Percentiles rank a stretch among this genome's conserved stretches.
phyloP scores from a whole-genome alignment of 2,113 vertebrate genomes.

The Gnathonemus longibarbis region DNA sequence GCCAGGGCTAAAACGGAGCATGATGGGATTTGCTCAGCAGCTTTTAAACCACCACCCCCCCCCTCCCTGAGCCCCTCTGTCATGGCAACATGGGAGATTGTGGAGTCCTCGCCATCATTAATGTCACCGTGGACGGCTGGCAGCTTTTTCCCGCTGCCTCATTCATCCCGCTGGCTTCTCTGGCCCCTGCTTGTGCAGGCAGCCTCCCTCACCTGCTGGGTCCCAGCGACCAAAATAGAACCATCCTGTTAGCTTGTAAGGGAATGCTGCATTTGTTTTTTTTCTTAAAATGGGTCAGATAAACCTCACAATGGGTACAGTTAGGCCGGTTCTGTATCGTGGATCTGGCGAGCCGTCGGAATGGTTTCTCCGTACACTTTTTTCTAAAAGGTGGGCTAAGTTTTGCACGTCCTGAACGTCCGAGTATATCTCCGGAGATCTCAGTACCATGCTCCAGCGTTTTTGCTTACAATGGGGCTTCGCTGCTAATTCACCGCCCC shows the following conservation, averaged over 20 bases:
- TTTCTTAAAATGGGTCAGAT: neutral
- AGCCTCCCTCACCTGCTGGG: neutral
- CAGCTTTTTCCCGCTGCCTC: neutral
- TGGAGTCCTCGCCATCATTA: neutral
- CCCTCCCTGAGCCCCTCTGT: neutral
- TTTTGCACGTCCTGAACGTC: neutral
- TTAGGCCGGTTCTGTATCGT: neutral
- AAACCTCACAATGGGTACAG: neutral
- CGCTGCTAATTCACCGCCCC: neutral
- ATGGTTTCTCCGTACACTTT: neutral
- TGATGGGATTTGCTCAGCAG: neutral
- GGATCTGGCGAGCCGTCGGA: neutral
- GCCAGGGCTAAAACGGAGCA: neutral
- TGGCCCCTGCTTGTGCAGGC: neutral
- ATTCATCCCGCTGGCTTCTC: neutral
- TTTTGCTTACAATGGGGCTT: neutral
- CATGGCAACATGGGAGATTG: conserved; percentile 2
- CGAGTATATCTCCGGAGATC: neutral
- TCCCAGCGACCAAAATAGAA: conserved; percentile 12
- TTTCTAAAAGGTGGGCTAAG: neutral
- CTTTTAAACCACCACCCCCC: neutral
- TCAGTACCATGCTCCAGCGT: neutral
- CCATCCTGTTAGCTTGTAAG: neutral
- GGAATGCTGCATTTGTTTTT: neutral
- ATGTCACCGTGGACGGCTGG: neutral